Conservation (phyloP, 2,113 vertebrate species). For the Corynorhinus townsendii region DNA sequence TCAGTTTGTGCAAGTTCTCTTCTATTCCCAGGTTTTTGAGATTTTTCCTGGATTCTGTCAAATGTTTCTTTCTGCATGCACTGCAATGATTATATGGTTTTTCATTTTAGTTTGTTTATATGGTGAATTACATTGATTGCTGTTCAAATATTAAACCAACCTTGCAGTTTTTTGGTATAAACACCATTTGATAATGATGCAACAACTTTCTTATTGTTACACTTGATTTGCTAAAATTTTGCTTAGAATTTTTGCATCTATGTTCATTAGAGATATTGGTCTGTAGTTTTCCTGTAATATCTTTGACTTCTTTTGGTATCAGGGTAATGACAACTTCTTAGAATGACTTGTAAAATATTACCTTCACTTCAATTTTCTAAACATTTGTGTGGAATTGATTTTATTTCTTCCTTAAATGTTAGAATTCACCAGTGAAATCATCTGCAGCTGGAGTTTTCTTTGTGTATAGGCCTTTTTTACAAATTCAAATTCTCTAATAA, state of each 20-base stretch:
- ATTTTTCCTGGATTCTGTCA: neutral
- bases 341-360: neutral
- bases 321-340: neutral
- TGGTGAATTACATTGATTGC: neutral
- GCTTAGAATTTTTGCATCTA: neutral
- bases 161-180: neutral
- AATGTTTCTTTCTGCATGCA: neutral
- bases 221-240: neutral
- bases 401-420: slow-evolving; percentile 29
- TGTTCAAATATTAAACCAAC: slow-evolving; percentile 23
- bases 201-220: neutral
- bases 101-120: slow-evolving; percentile 1
- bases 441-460: neutral
- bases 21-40: neutral
- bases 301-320: neutral
- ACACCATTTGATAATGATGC: neutral
- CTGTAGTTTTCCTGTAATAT: neutral
- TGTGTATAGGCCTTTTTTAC: neutral
- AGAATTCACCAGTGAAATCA: slow-evolving; percentile 12
- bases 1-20: neutral
- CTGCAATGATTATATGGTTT: neutral
- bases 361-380: neutral
- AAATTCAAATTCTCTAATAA: slow-evolving; percentile 16
- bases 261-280: neutral
- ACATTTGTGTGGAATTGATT: neutral